A percentile compares a stretch with the other conserved stretches of the same genome.
Conservation (phyloP, 2,113 vertebrate genomes). For the Poeciliopsis turrubarensis region DNA sequence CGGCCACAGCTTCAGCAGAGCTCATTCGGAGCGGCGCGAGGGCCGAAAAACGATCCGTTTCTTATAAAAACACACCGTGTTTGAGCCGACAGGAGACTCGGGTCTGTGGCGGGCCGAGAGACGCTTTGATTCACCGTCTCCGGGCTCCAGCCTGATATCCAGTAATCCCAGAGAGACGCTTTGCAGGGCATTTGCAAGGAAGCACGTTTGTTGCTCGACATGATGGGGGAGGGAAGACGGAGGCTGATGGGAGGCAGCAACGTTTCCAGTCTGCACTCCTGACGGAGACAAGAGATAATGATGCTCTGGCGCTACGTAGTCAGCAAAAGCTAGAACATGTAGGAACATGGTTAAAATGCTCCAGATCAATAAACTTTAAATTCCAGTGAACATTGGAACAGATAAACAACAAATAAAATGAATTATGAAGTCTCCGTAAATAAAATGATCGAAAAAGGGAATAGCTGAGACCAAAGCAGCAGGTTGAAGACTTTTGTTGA, state of each 20-base stretch:
- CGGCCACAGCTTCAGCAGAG: conserved; percentile 59
- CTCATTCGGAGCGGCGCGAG: conserved; percentile 57
- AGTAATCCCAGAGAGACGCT: conserved; percentile 74
- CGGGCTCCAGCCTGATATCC: conserved; percentile 63
- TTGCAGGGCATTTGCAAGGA: conserved; percentile 62
- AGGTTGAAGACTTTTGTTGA: no score
- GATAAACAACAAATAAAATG: no score
- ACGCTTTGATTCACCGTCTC: conserved; percentile 66
- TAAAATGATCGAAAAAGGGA: no score
- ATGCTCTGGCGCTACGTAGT: no score
- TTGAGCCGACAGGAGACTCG: conserved; percentile 9
- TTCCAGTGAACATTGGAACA: no score
- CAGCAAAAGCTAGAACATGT: no score
- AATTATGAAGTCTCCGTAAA: no score
- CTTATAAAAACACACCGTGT: conserved; percentile 56
- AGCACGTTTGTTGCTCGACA: conserved; percentile 70
- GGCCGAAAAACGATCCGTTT: conserved; percentile 66
- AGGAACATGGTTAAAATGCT: no score
- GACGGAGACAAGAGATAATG: conserved; percentile 12
- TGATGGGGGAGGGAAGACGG: conserved; percentile 23
- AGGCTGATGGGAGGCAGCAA: conserved; percentile 41
- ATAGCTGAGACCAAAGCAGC: no score
- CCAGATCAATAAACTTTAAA: no score
- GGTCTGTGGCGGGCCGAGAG: conserved; percentile 41
- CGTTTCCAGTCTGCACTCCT: conserved; percentile 36